Evolutionary conservation across 2,888 invertebrate species (phyloP).

Genomic region (Rhyacophila evoluta): DNA sequence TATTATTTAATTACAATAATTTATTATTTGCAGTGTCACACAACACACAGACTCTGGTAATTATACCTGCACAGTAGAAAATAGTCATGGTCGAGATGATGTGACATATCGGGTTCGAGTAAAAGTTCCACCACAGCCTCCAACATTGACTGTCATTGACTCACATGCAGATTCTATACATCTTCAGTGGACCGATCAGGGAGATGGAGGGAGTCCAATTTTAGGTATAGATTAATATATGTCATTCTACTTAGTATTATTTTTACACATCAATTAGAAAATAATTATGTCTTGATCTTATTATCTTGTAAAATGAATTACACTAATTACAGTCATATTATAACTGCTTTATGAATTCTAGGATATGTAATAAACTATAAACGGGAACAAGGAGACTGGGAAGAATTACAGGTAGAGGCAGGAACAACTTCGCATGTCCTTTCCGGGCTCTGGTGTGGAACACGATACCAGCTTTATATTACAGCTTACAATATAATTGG

Average conservation of each 20-base stretch:
- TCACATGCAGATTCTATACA: constrained; percentile 86
- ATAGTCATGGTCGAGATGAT: constrained; percentile 85
- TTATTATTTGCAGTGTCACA: constrained; percentile 66
- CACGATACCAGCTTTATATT: constrained; percentile 87
- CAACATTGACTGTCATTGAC: constrained; percentile 83
- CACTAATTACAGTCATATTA: too few species aligned
- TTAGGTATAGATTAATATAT: constrained; percentile 64
- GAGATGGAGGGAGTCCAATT: constrained; percentile 85
- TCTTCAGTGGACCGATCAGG: constrained; percentile 84
- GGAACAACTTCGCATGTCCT: constrained; percentile 83
- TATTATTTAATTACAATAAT: background rate
- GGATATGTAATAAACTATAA: constrained; percentile 93
- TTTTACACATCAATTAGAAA: too few species aligned
- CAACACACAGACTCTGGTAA: constrained; percentile 89
- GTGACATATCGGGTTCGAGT: constrained; percentile 82
- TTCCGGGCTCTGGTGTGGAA: constrained; percentile 88
- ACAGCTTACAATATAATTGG: constrained; percentile 93
- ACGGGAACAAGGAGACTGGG: constrained; percentile 91
- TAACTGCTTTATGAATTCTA: constrained; percentile 57
- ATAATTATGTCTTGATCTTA: too few species aligned
- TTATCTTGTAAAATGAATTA: too few species aligned
- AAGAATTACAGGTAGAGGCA: constrained; percentile 87
- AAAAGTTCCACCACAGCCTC: constrained; percentile 88
- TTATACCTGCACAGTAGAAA: constrained; percentile 90
- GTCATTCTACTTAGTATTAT: too few species aligned